These are phyloP conservation scores for Tyrannus savana DNA, from an alignment of 2,113 vertebrate genomes.

Conservation along the genomic window DNA sequence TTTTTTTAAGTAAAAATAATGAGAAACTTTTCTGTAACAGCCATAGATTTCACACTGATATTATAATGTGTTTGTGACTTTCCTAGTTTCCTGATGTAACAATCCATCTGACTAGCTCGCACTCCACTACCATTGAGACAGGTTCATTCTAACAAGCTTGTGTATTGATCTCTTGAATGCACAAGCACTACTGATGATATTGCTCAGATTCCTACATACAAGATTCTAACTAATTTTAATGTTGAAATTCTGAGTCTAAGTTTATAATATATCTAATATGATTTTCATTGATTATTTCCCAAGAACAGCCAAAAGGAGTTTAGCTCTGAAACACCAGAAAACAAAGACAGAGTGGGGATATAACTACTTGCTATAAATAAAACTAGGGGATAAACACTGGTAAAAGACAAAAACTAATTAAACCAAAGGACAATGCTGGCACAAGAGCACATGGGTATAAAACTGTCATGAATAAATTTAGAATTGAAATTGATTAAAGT, in stretches of 20 bases:
- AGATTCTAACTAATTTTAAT: background rate
- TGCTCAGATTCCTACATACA: background rate
- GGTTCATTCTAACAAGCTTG: background rate
- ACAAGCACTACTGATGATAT: background rate
- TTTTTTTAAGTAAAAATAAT: background rate
- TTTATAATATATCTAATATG: background rate
- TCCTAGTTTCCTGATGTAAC: background rate
- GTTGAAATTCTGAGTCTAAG: background rate
- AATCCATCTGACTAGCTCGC: background rate
- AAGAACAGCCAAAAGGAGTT: background rate
- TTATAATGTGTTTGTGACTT: background rate
- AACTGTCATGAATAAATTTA: background rate
- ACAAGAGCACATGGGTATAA: background rate
- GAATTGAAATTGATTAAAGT: background rate
- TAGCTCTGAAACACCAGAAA: background rate
- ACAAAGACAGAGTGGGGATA: background rate
- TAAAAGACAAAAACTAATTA: background rate
- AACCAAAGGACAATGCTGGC: background rate
- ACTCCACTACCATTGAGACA: background rate
- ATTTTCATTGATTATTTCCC: background rate
- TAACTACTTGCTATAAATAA: background rate
- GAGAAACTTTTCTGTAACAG: background rate
- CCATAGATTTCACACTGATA: rapidly evolving
- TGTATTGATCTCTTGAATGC: background rate
- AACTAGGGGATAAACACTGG: background rate